Evolutionary conservation across 2,888 invertebrate species (phyloP), one percentile per base, ranked within the genome.

Genomic region (Eupithecia dodoneata): DNA sequence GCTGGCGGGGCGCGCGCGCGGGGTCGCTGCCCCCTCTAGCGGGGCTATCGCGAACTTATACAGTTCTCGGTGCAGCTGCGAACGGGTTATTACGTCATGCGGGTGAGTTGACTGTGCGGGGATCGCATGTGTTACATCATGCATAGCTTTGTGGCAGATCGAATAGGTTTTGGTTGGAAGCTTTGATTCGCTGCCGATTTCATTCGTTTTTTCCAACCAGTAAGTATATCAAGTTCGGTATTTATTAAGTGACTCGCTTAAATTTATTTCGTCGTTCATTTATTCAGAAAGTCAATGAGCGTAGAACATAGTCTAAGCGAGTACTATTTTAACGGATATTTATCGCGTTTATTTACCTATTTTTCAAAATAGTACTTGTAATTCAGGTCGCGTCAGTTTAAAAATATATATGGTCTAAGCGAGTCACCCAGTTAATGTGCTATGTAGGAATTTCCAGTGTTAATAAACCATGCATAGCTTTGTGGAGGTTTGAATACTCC

Each of bases 61-160:
- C 79, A 94, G 83, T 87, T 94, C 93, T 83, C 88, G 90, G 92
- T 94, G 93, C 80, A 94, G 86, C 94, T 94, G 92, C 74, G 88
- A 84, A 67, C 42, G 85, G 13, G 63, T 30, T 30, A 65, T 41
- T n/a, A 69, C 9, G 44, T 69, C 44, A 59, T 59, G 59, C 59
- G 10, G 59, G 59, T 59, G 59, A 59, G 18, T 1, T 59, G 44
- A 12, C 18, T 4, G 41, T 65, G 65, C 41, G 41, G 65, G 30
- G 63, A 6, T 12, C 41, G 13, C 13, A 41, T 2, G 65, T 65
- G 63, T 65, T 30, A 71, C 12, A 65, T 52, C 45, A 65, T 71
- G 63, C 76, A 73, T 73, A 65, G 76, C 73, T 59, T 52, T 15
- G 18, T 73, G 73, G 55, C 7, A 13, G 59, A 59, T 59, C 7